These are phyloP conservation scores for Miichthys miiuy DNA, from an alignment of 2,797 vertebrate genomes.

Conservation along the genomic window DNA sequence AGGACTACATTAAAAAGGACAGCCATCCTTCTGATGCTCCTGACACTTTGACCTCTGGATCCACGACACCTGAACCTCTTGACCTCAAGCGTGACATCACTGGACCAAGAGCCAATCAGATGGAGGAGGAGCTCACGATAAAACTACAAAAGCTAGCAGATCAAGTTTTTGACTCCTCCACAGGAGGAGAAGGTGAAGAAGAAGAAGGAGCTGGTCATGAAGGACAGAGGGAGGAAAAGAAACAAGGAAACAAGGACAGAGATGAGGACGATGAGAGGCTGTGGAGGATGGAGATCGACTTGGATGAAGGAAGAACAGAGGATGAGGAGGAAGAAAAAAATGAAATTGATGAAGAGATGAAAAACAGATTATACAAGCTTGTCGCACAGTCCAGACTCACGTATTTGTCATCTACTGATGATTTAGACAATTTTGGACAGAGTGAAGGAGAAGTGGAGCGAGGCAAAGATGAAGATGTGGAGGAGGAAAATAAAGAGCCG, in stretches of 20 bases:
- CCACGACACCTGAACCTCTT: slow-evolving; percentile 65
- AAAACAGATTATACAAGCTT: slow-evolving; percentile 59
- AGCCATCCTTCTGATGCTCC: slow-evolving; percentile 57
- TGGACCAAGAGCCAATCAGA: slow-evolving; percentile 28
- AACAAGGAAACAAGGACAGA: neutral
- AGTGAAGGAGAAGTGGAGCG: slow-evolving; percentile 52
- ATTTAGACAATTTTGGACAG: slow-evolving; percentile 45
- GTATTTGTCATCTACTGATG: slow-evolving; percentile 70
- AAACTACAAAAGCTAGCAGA: slow-evolving; percentile 43
- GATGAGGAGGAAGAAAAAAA: slow-evolving; percentile 31
- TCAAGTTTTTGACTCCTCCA: slow-evolving; percentile 17
- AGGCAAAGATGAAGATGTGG: slow-evolving; percentile 23
- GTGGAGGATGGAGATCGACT: slow-evolving; percentile 45
- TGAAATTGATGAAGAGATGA: slow-evolving; percentile 48
- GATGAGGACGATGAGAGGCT: slow-evolving; percentile 23
- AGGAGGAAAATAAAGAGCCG: slow-evolving; percentile 39
- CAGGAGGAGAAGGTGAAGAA: neutral
- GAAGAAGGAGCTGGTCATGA: neutral
- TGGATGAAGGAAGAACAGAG: slow-evolving; percentile 41
- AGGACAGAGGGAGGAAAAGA: slow-evolving; percentile 1
- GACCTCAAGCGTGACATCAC: slow-evolving; percentile 25
- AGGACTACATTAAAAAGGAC: slow-evolving; percentile 70
- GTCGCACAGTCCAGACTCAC: slow-evolving; percentile 69
- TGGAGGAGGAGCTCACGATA: slow-evolving; percentile 49
- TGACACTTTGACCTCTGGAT: slow-evolving; percentile 74